These are phyloP conservation scores for Nephila pilipes DNA, from an alignment of 1,140 invertebrate species.

Conservation along the genomic window DNA sequence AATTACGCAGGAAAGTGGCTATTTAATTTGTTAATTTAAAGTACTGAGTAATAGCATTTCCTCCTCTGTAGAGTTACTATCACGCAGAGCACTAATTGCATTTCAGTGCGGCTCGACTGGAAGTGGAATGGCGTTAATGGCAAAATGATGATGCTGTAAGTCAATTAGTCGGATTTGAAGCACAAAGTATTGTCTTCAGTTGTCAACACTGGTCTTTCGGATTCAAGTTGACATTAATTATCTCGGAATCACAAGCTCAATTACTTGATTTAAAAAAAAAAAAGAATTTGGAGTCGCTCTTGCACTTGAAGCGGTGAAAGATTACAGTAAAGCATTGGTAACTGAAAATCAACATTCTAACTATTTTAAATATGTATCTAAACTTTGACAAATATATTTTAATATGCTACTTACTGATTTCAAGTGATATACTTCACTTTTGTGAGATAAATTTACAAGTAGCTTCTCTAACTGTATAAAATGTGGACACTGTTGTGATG, in stretches of 20 bases:
- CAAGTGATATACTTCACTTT: too few relatives aligned
- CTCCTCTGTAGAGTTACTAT: background rate
- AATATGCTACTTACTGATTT: too few relatives aligned
- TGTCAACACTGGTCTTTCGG: conserved; percentile 36
- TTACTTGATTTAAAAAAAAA: conserved; percentile 16
- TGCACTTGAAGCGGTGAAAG: background rate
- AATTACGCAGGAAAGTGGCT: conserved; percentile 29
- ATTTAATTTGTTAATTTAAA: conserved; percentile 40
- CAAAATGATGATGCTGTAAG: conserved; percentile 47
- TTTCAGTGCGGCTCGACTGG: conserved; percentile 25
- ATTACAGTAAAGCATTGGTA: background rate
- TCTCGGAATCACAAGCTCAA: conserved; percentile 27
- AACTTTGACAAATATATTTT: too few relatives aligned
- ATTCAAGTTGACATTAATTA: conserved; percentile 45
- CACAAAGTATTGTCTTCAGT: conserved; percentile 27
- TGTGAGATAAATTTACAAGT: too few relatives aligned
- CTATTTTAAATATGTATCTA: too few relatives aligned
- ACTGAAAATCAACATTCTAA: background rate
- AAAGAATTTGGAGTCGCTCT: background rate
- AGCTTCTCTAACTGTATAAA: too few relatives aligned
- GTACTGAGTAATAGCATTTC: conserved; percentile 9
- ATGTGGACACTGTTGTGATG: too few relatives aligned
- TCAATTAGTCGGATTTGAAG: conserved; percentile 48
- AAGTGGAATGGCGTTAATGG: conserved; percentile 32
- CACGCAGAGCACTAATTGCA: conserved; percentile 30